Evolutionary conservation across 2,888 invertebrate species (phyloP), one percentile per base, ranked within the genome.

Genomic region (Lasioglossum marginatum): DNA sequence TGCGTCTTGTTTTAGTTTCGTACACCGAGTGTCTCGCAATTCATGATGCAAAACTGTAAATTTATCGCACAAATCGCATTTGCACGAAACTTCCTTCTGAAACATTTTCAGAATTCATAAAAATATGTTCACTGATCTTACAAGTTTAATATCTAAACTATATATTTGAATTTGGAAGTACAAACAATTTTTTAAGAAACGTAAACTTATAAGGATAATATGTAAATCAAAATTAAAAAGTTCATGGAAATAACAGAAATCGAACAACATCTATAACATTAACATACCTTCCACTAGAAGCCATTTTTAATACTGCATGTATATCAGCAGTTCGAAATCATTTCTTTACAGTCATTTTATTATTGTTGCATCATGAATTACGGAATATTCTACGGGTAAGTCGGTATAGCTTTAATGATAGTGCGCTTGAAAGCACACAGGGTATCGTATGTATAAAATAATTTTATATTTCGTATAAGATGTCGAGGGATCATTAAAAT

Each of bases 401-500:
- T 8, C 14, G 40, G n/a, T 27, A 5, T 40, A 52, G n/a, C 27
- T 74, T 34, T 40, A 37, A 60, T 1, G n/a, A 27, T 31, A n/a
- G 16, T 57, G 37, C 37, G 74, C n/a, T 37, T 27, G n/a, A 8
- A 27, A 27, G 14, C 37, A 43, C 52, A 37, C 14, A 45, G n/a
- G n/a, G 14, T 60, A 12, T 60, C 57, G 34, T 12, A 31, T 57
- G n/a, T 75, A 27, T 43, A 63, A 78, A 66, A 31, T 66, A 63
- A 43, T 74, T 74, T 45, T 34, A 40, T 75, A 84, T 75, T 71
- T 40, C 40, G 75, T 27, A 4, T 78, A 63, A 34, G 37, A 72
- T 70, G 37, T 75, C 71, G 63, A 48, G 66, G 14, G 68, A 37
- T 86, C 68, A 71, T 31, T 70, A 37, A 79, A n/a, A 73, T 66